phyloP scores from a whole-genome alignment of 2,113 vertebrate species.

The Pterophyllum scalare region DNA sequence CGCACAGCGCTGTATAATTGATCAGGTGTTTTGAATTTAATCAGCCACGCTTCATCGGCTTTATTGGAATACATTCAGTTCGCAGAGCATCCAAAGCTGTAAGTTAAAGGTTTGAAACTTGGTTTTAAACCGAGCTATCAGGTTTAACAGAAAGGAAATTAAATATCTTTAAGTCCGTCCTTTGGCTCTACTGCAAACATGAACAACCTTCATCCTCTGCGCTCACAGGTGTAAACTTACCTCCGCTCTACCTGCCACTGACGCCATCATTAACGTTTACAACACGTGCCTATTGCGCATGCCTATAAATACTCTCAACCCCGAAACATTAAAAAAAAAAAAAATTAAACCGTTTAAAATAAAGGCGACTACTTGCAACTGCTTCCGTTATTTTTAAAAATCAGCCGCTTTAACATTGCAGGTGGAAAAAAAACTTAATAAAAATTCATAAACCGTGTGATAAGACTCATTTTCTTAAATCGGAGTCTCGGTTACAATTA shows the following conservation, averaged over 20 bases:
- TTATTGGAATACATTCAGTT: not conserved
- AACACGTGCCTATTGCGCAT: constrained; percentile 21
- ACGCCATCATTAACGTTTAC: constrained; percentile 22
- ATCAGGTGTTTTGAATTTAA: not conserved
- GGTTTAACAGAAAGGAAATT: not conserved
- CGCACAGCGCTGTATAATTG: not conserved
- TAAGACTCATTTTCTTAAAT: not conserved
- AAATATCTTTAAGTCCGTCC: not conserved
- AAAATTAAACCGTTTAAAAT: not conserved
- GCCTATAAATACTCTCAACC: constrained; percentile 3
- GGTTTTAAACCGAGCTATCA: not conserved
- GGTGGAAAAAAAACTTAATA: not conserved
- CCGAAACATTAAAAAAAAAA: fast-evolving
- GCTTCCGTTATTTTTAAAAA: not conserved
- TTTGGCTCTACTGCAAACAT: not conserved
- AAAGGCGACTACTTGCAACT: not conserved
- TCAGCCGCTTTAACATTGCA: not conserved
- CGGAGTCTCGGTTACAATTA: not conserved
- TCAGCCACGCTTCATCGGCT: not conserved
- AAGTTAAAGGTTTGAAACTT: fast-evolving
- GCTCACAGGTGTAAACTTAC: constrained; percentile 5
- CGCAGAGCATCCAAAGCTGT: not conserved
- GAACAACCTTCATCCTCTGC: not conserved
- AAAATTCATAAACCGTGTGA: not conserved
- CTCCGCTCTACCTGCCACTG: not conserved